phyloP scores from a whole-genome alignment of 2,113 vertebrate species.

The Trematocara marginatum region DNA sequence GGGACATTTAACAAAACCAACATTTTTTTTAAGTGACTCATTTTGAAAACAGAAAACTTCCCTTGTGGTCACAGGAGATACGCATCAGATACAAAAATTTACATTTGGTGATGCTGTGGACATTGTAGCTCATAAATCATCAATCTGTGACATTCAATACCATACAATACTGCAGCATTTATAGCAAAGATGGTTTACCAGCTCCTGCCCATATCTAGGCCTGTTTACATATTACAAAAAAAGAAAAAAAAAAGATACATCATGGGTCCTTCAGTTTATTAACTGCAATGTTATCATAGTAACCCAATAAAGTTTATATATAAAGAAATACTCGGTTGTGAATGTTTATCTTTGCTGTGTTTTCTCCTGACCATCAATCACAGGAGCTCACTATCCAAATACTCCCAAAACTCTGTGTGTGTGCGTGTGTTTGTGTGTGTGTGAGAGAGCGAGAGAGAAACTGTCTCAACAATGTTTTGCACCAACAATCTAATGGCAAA shows the following conservation, averaged over 20 bases:
- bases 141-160: background rate
- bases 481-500: background rate
- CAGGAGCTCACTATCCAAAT: background rate
- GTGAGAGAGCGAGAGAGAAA: background rate
- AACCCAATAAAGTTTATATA: background rate
- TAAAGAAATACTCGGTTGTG: background rate
- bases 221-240: background rate
- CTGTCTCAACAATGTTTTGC: background rate
- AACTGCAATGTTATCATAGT: background rate
- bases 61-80: background rate
- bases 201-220: background rate
- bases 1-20: background rate
- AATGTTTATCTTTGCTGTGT: background rate
- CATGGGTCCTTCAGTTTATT: background rate
- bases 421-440: no score
- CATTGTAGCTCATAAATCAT: background rate
- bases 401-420: background rate
- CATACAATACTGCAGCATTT: background rate
- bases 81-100: background rate
- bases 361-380: background rate
- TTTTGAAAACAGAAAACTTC: background rate
- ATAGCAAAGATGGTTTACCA: background rate
- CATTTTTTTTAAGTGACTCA: background rate
- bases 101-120: background rate
- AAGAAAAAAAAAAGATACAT: background rate